Conservation (phyloP, 2,888 invertebrate genomes). For the Epicampocera succincta region DNA sequence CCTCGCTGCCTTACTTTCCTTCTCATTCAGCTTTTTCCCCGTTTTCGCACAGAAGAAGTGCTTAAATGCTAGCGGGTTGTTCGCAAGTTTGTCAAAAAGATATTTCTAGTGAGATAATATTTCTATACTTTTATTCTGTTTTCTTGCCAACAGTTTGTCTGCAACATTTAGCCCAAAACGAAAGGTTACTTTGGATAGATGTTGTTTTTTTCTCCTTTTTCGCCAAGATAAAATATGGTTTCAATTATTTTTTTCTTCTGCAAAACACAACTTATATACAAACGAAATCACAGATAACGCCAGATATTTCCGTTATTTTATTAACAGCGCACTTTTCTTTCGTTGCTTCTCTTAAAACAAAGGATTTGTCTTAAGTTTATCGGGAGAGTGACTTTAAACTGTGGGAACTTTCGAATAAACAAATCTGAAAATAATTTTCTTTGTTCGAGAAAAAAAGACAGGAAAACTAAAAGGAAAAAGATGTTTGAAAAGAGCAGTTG, state of each 20-base stretch:
- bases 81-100: conserved; percentile 71
- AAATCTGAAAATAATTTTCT: conserved; percentile 61
- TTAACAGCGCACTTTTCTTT: conserved; percentile 25
- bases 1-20: neutral
- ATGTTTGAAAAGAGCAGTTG: neutral
- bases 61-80: conserved; percentile 49
- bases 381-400: conserved; percentile 39
- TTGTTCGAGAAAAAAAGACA: conserved; percentile 8
- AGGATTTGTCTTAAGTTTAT: conserved; percentile 54
- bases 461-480: neutral
- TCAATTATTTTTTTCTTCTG: conserved; percentile 56
- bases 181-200: conserved; percentile 22
- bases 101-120: conserved; percentile 77
- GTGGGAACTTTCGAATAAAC: conserved; percentile 65
- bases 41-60: neutral
- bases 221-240: conserved; percentile 58
- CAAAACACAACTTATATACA: neutral
- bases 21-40: neutral
- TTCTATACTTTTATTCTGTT: conserved; percentile 62
- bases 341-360: conserved; percentile 38
- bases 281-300: conserved; percentile 40
- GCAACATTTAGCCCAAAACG: conserved; percentile 71
- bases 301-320: conserved; percentile 65
- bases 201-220: neutral
- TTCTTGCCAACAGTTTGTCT: conserved; percentile 21